Conservation (phyloP, 1,140 invertebrate species). For the Lordiphosa clarofinis region DNA sequence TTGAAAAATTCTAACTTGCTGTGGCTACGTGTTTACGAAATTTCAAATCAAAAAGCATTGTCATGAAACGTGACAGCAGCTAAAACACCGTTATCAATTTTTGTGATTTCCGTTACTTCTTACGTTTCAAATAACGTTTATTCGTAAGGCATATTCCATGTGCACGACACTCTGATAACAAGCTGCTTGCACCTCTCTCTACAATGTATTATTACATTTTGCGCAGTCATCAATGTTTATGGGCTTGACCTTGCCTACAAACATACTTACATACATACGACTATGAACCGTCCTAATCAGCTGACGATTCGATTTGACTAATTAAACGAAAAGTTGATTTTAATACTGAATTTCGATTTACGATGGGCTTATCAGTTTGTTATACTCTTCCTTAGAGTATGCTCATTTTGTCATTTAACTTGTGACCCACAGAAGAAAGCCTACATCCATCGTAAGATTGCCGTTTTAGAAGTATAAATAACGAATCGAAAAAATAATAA, state of each 20-base stretch:
- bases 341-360: conserved; percentile 15
- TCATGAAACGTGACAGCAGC: conserved; percentile 46
- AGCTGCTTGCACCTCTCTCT: conserved; percentile 11
- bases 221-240: conserved; percentile 74
- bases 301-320: conserved; percentile 45
- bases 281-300: conserved; percentile 41
- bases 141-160: conserved; percentile 21
- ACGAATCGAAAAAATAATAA: too few species aligned
- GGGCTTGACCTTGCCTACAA: conserved; percentile 63
- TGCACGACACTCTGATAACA: conserved; percentile 33
- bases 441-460: too few species aligned
- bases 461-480: too few species aligned
- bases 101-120: conserved; percentile 53
- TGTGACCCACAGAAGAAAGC: too few species aligned
- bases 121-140: conserved; percentile 15
- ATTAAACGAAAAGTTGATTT: conserved; percentile 45
- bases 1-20: conserved; percentile 26
- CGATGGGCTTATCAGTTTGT: conserved; percentile 13
- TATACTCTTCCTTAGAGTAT: background rate
- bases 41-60: conserved; percentile 31
- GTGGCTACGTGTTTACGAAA: conserved; percentile 41
- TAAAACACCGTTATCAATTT: conserved; percentile 30
- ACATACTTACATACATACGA: conserved; percentile 22
- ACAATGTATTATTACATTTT: conserved; percentile 42
- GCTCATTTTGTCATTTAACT: too few species aligned